Evolutionary conservation across 2,888 invertebrate genomes (phyloP).

Genomic region (Netelia inedita): DNA sequence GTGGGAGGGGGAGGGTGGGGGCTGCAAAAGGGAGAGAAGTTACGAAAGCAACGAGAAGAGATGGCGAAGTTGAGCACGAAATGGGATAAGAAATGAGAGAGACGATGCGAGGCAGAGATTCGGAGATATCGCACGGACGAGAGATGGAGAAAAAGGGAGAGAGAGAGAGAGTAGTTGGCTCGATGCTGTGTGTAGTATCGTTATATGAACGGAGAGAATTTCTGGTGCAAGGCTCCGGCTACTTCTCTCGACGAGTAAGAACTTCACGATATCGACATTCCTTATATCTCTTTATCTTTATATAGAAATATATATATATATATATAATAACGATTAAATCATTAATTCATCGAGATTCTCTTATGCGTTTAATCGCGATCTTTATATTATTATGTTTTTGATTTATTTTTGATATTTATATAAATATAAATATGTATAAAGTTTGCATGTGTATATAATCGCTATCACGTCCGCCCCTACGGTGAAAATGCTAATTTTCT

Average conservation of each 20-base stretch:
- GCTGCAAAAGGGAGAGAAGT: conserved; percentile 22
- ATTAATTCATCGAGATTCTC: no score
- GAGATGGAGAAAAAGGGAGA: conserved; percentile 23
- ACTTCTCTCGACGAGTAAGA: conserved; percentile 77
- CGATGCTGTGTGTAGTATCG: conserved; percentile 47
- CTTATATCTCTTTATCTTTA: not conserved
- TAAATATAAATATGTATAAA: no score
- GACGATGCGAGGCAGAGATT: conserved; percentile 78
- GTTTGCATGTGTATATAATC: conserved; percentile 61
- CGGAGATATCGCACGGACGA: conserved; percentile 76
- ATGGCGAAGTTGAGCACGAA: conserved; percentile 42
- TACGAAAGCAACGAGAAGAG: conserved; percentile 50
- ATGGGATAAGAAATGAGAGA: conserved; percentile 45
- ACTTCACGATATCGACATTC: conserved; percentile 73
- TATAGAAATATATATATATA: conserved; percentile 2
- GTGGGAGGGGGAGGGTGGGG: conserved; percentile 5
- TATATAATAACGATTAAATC: not conserved
- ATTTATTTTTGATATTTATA: no score
- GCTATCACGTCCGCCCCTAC: conserved; percentile 74
- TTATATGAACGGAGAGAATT: conserved; percentile 54
- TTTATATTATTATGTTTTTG: no score
- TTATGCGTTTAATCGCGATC: no score
- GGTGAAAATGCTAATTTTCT: conserved; percentile 79
- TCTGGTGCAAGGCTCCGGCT: conserved; percentile 74
- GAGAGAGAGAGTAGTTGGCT: not conserved